Conservation (phyloP, 1,140 invertebrate species). For the Drosophila sulfurigaster region DNA sequence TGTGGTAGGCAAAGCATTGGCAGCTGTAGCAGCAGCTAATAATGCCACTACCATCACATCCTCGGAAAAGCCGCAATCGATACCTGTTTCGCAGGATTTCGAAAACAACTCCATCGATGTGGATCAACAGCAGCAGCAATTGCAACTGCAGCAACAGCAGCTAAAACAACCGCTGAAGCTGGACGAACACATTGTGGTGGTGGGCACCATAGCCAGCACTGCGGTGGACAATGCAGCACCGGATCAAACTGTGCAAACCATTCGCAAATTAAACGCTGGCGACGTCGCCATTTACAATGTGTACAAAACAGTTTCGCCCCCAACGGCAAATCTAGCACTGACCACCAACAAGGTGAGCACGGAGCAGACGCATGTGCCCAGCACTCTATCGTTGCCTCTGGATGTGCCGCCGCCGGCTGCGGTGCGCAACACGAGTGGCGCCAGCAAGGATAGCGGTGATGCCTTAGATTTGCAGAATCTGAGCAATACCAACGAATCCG, state of each 20-base stretch:
- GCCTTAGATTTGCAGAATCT: conserved; percentile 73
- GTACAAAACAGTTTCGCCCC: conserved; percentile 78
- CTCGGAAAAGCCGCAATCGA: conserved; percentile 67
- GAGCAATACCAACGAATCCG: conserved; percentile 77
- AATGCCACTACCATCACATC: conserved; percentile 51
- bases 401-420: conserved; percentile 61
- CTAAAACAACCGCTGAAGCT: conserved; percentile 52
- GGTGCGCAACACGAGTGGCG: conserved; percentile 60
- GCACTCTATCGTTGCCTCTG: conserved; percentile 47
- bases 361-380: conserved; percentile 48
- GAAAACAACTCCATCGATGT: conserved; percentile 84
- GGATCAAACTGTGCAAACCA: conserved; percentile 49
- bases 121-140: conserved; percentile 62
- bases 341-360: conserved; percentile 79
- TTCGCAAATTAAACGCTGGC: conserved; percentile 67
- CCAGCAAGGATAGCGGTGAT: conserved; percentile 57
- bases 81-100: conserved; percentile 72
- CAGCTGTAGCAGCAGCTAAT: neutral
- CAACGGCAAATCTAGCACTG: conserved; percentile 68
- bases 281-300: conserved; percentile 69
- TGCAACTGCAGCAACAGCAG: conserved; percentile 62
- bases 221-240: conserved; percentile 51
- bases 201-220: conserved; percentile 72
- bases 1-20: neutral
- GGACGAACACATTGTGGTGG: conserved; percentile 69